Evolutionary conservation across 2,888 invertebrate genomes (phyloP), one percentile per base, ranked within the genome.

Genomic region (Cephus spinipes): DNA sequence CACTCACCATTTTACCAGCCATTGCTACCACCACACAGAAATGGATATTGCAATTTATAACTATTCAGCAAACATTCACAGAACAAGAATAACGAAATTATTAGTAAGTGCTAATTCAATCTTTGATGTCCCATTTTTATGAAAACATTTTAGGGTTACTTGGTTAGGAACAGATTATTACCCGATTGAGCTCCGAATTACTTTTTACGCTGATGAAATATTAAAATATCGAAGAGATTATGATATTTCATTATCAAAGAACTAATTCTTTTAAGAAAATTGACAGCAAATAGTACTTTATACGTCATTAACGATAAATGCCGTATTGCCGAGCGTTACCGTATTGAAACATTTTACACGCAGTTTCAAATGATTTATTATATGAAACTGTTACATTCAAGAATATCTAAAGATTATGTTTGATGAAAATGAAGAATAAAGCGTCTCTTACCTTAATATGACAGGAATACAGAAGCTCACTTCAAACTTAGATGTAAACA

Each of bases 401-500:
- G 32, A 76, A 77, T 76, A 69, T 34, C n/a, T 11, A n/a, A 15
- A 32, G 30, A 11, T 40, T 36, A 34, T 15, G 77, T 55, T 68
- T 31, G 11, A 30, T 76, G 80, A 77, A 79, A 80, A 78, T 79
- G 76, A 81, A 76, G 77, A 83, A 87, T 87, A 86, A 85, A 82
- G 89, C 85, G 83, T 86, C 85, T 86, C 91, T 91, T 92, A 92
- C 94, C 94, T 93, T 91, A 92, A 92, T 93, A 92, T 93, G 93
- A 94, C 93, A 93, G 93, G 93, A 94, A 93, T 93, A 93, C 93
- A 93, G 93, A 92, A 92, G 92, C 93, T 93, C 92, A 92, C 93
- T 93, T 92, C 92, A 93, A 93, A 94, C 93, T 94, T 93, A 93
- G 94, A 95, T 95, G 95, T 95, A 95, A 95, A 95, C 95, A 95